Evolutionary conservation across 2,888 invertebrate genomes (phyloP).

Genomic region (Pollenia angustigena): DNA sequence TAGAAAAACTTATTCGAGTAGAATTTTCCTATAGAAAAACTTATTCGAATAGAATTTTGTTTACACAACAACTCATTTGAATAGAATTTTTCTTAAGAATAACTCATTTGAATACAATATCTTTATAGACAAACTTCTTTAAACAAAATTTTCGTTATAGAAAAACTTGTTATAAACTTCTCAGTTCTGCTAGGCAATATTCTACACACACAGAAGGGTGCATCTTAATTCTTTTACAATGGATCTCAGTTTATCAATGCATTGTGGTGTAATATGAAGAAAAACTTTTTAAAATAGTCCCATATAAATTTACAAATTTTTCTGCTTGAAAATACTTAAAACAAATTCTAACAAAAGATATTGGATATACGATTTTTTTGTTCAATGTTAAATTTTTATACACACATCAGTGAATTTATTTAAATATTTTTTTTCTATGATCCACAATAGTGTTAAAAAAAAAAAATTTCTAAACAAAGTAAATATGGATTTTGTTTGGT

Average conservation of each 20-base stretch:
- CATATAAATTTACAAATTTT: constrained; percentile 42
- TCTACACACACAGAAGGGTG: background rate
- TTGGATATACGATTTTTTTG: background rate
- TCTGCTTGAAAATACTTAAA: constrained; percentile 12
- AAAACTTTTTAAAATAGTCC: constrained; percentile 13
- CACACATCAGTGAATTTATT: constrained; percentile 32
- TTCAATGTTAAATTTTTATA: constrained; percentile 18
- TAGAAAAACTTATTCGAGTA: no score
- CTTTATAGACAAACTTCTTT: no score
- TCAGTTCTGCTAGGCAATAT: constrained; percentile 24
- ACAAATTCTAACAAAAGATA: background rate
- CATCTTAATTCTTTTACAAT: constrained; percentile 27
- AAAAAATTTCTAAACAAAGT: background rate
- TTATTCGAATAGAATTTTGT: no score
- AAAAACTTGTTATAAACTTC: no score
- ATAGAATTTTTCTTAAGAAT: no score
- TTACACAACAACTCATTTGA: no score
- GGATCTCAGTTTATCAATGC: constrained; percentile 51
- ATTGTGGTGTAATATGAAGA: constrained; percentile 40
- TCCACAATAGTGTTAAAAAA: background rate
- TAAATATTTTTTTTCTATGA: background rate
- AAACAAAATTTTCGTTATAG: no score
- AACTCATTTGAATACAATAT: no score
- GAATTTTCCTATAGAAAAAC: no score
- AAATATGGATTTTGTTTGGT: no score